Base-by-base conservation (phyloP, 2,113 vertebrate genomes). In the Tretioscincus oriximinensis region DNA sequence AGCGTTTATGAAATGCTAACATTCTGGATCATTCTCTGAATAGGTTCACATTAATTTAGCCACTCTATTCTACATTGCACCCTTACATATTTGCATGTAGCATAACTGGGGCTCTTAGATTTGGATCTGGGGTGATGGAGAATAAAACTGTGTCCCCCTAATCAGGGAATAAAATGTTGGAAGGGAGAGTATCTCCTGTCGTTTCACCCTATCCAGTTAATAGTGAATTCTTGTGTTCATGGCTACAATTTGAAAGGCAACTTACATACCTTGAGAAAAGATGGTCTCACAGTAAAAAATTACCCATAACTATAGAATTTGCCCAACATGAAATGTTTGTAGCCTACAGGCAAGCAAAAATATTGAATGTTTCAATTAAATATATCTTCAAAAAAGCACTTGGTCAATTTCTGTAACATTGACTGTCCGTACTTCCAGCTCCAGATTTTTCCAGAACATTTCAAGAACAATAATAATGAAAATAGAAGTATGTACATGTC, bases 291-390 rank as follows among this genome's bases (percentile, higher is more conserved):
- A 7, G 49, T 66, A 73, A 81, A 81, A 74, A 10, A 68, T 65
- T 67, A 64, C 71, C 74, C 71, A 29, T 47, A 68, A 69, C 54
- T 45, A 63, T 21, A 68, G 26, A 47, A 31, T 60, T 28, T 73
- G 63, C 65, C 41, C 7, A 75, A 45, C 12, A 60, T 31, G n/a
- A 68, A 16, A 76, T 47, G n/a, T 82, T 41, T 26, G 58, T 70
- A 82, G 26, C 66, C 65, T 61, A 41, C n/a, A 70, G 54, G 54
- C 54, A 79, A 71, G 66, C n/a, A 69, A 76, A 70, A 70, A 69
- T 76, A 69, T 26, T 82, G 35, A 76, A 69, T 14, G 12, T 12
- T 31, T 49, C 21, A 58, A 24, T 24, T 67, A 58, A 74, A 76
- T 60, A 45, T 60, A 11, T 68, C 31, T 69, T 35, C 47, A 35